Evolutionary conservation across 2,888 invertebrate genomes (phyloP), one percentile per base, ranked within the genome.

Genomic region (Adelognathus sp.): DNA sequence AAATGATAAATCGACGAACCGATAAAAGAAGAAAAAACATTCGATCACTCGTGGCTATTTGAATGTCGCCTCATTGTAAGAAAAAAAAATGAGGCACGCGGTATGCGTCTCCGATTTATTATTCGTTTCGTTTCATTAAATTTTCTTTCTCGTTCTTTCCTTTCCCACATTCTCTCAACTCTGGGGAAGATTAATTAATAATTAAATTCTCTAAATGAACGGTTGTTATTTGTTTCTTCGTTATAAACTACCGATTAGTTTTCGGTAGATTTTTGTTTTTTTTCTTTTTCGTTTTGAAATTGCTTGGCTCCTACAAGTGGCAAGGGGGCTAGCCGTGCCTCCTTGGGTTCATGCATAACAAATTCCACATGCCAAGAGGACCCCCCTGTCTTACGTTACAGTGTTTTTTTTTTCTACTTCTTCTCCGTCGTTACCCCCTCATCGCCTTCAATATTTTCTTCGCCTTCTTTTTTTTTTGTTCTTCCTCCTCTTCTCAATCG

Each of bases 181-280:
- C 67, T 66, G 79, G 81, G 79, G 69, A 80, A 67, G 76, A 79
- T 80, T 88, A 86, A 87, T 88, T 84, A 82, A 86, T 85, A 87
- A 88, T 88, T 88, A 82, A 85, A 86, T 83, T 83, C 84, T 86
- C 89, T 88, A 89, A 89, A 88, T 88, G 85, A 89, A 90, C 85
- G 82, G 83, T 83, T 86, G 81, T 86, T 82, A 87, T 50, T 86
- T 93, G 93, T 86, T 93, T 93, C 50, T n/a, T 93, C 93, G 7
- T 92, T 92, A 33, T 92, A 92, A 80, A 93, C 92, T 46, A 92
- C 92, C 27, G 93, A 92, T 86, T 93, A 92, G 88, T 92, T 86
- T 64, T 93, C 92, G 79, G 94, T 94, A 86, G 93, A 71, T 72
- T 81, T 71, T 56, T 81, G 56, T 81, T 81, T 44, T 78, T 46